Evolutionary conservation across 2,113 vertebrate genomes (phyloP).

Genomic region (Copsychus sechellarum): DNA sequence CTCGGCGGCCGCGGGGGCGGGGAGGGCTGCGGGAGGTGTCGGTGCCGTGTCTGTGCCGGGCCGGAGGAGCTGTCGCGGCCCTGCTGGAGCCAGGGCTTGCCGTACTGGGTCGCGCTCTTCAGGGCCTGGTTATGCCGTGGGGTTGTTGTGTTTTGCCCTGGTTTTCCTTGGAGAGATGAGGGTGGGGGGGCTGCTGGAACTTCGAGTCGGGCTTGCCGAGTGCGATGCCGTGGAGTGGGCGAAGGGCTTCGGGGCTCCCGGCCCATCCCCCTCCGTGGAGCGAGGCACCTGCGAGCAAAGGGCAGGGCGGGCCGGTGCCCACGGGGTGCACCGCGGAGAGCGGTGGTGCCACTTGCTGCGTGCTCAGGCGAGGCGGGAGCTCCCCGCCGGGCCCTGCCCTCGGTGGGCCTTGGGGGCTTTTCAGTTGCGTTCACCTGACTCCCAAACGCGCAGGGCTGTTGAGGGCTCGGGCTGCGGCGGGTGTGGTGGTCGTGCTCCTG

Average conservation of each 20-base stretch:
- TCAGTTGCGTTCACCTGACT: accelerated
- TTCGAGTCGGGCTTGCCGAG: accelerated
- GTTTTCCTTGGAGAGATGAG: accelerated
- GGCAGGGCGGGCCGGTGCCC: not conserved
- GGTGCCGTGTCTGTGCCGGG: not conserved
- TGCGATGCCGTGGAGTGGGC: not conserved
- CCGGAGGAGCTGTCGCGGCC: not conserved
- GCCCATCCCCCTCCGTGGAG: accelerated
- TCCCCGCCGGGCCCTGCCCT: not conserved
- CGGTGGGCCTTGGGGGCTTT: not conserved
- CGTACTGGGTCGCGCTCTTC: not conserved
- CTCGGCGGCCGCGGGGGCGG: not conserved
- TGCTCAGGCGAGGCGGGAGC: not conserved
- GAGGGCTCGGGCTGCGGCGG: not conserved
- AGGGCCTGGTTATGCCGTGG: not conserved
- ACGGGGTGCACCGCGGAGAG: accelerated
- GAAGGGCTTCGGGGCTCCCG: too few species aligned
- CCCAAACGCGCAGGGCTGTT: accelerated
- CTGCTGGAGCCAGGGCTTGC: not conserved
- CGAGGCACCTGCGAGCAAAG: not conserved
- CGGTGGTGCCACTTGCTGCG: not conserved
- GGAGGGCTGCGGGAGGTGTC: too few species aligned
- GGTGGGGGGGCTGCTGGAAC: accelerated
- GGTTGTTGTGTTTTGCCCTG: not conserved
- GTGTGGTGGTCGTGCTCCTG: not conserved